These are phyloP conservation scores for Zootermopsis nevadensis DNA, from an alignment of 2,888 invertebrate genomes.

Conservation along the genomic window DNA sequence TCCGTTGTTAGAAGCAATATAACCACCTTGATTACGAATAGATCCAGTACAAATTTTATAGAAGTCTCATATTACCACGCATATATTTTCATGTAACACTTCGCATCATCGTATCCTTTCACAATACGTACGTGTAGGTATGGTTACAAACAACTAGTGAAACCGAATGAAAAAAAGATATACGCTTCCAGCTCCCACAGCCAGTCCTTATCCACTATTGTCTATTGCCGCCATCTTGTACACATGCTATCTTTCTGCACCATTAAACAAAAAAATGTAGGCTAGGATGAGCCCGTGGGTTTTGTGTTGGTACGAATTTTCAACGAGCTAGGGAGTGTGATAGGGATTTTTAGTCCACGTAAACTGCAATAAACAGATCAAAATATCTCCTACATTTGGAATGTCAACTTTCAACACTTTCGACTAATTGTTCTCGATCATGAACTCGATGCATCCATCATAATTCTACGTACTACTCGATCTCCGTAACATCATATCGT, in stretches of 20 bases:
- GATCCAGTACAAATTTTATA: not conserved
- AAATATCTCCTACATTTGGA: not conserved
- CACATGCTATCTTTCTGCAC: constrained; percentile 12
- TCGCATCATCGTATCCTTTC: not conserved
- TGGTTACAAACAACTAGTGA: not conserved
- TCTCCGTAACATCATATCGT: not conserved
- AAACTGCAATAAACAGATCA: too few species aligned
- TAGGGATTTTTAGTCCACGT: too few species aligned
- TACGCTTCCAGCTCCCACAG: not conserved
- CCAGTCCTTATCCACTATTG: not conserved
- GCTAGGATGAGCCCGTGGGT: not conserved
- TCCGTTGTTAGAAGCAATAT: not conserved
- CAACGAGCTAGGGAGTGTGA: too few species aligned
- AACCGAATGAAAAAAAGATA: not conserved
- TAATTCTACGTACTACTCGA: not conserved
- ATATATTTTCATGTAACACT: not conserved
- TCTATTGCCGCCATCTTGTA: constrained; percentile 25
- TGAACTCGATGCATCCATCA: not conserved
- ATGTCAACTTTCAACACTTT: not conserved
- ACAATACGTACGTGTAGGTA: not conserved
- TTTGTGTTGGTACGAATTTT: too few species aligned
- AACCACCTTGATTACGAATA: not conserved
- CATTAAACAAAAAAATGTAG: not conserved
- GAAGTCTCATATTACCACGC: not conserved
- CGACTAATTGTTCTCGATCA: not conserved